phyloP scores from a whole-genome alignment of 2,888 invertebrate species.

The Cheilosia impressa region DNA sequence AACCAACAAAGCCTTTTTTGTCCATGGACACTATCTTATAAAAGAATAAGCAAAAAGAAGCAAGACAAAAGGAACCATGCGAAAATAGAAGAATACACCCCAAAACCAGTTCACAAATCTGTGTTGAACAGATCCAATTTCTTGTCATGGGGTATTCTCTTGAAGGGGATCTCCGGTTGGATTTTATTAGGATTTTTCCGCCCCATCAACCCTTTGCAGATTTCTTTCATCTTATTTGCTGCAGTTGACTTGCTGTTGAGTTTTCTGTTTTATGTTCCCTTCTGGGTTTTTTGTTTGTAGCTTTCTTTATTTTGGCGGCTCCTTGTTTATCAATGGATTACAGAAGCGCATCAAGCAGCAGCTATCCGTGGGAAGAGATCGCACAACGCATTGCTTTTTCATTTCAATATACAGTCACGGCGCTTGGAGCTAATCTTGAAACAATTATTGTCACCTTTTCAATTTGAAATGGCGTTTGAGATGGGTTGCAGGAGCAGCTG shows the following conservation, averaged over 20 bases:
- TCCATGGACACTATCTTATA: slow-evolving; percentile 9
- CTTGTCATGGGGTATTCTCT: slow-evolving; percentile 18
- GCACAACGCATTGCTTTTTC: background rate
- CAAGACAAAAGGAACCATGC: slow-evolving; percentile 11
- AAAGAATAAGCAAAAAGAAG: slow-evolving; percentile 15
- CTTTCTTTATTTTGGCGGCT: background rate
- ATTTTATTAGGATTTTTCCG: slow-evolving; percentile 61
- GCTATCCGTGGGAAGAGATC: background rate
- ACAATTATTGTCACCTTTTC: slow-evolving; percentile 61
- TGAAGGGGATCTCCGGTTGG: slow-evolving; percentile 46
- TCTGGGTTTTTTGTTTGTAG: slow-evolving; percentile 1
- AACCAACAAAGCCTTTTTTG: background rate
- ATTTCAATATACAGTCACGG: background rate
- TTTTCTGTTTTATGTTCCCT: background rate
- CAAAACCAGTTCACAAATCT: slow-evolving; percentile 47
- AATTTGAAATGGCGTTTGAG: background rate
- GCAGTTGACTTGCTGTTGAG: slow-evolving; percentile 37
- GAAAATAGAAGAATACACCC: background rate
- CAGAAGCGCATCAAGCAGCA: background rate
- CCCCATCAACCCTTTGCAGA: slow-evolving; percentile 61
- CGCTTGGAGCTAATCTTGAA: slow-evolving; percentile 47
- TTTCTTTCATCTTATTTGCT: slow-evolving; percentile 59
- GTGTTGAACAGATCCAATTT: slow-evolving; percentile 42
- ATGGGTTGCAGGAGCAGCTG: background rate
- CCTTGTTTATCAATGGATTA: slow-evolving; percentile 12